Conservation (phyloP, 2,888 invertebrate species). For the Tetropium fuscum region DNA sequence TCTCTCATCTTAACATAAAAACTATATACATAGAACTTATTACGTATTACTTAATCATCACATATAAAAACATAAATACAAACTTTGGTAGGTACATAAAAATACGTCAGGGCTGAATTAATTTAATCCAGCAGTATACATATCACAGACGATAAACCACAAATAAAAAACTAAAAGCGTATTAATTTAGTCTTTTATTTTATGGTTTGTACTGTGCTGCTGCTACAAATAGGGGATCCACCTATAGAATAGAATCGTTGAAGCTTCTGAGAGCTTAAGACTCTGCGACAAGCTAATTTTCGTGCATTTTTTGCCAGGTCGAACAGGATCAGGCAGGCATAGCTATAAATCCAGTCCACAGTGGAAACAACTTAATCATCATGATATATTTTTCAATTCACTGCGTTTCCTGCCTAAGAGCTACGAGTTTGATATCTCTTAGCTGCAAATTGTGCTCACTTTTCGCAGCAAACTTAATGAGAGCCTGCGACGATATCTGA, state of each 20-base stretch:
- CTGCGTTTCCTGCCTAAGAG: conserved; percentile 56
- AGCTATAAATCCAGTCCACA: too few species aligned
- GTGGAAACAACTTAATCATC: too few species aligned
- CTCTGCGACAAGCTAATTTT: too few species aligned
- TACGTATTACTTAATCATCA: conserved; percentile 36
- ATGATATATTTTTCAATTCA: conserved; percentile 2
- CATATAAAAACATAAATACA: conserved; percentile 38
- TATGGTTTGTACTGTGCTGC: not conserved
- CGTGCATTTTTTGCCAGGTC: too few species aligned
- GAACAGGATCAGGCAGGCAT: too few species aligned
- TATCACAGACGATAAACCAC: conserved; percentile 16
- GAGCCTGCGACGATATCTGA: conserved; percentile 83
- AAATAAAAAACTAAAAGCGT: conserved; percentile 3
- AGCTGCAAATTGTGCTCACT: conserved; percentile 84
- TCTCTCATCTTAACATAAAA: conserved; percentile 10
- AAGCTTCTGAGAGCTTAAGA: not conserved
- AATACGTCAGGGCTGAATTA: conserved; percentile 32
- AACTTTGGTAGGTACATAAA: conserved; percentile 43
- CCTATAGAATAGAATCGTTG: conserved; percentile 6
- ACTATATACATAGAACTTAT: conserved; percentile 29
- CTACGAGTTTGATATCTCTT: conserved; percentile 83
- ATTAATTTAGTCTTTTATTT: conserved; percentile 3
- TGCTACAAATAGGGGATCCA: conserved; percentile 6
- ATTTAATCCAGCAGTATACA: conserved; percentile 26
- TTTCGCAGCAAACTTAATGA: conserved; percentile 86